phyloP scores from a whole-genome alignment of 1,140 invertebrate species.

The Drosophila ironensis region DNA sequence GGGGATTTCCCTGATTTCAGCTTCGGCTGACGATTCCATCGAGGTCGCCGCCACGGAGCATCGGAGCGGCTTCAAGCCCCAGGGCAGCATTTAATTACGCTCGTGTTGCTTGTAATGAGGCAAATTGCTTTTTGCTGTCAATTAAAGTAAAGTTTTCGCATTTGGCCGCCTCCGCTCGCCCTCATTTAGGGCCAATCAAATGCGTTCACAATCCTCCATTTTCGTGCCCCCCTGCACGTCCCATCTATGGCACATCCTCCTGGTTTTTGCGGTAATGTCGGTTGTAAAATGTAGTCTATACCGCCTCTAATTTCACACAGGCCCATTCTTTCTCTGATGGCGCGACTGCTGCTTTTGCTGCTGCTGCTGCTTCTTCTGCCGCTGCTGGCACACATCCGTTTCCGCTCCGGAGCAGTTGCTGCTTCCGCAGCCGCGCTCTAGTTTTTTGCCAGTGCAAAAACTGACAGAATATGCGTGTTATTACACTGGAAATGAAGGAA shows the following conservation, averaged over 20 bases:
- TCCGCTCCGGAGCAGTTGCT: slow-evolving; percentile 54
- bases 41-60: slow-evolving; percentile 32
- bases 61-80: slow-evolving; percentile 26
- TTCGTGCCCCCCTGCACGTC: too few species aligned
- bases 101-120: slow-evolving; percentile 75
- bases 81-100: slow-evolving; percentile 72
- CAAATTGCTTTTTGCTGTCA: slow-evolving; percentile 79
- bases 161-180: slow-evolving; percentile 28
- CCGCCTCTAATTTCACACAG: slow-evolving; percentile 31
- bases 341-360: neutral
- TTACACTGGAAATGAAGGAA: neutral
- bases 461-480: slow-evolving; percentile 30
- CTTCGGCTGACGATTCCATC: slow-evolving; percentile 39
- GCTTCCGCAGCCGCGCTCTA: slow-evolving; percentile 43
- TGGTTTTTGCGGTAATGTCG: slow-evolving; percentile 53
- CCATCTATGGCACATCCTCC: neutral
- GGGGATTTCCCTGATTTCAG: slow-evolving; percentile 30
- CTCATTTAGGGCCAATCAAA: slow-evolving; percentile 64
- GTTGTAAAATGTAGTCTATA: slow-evolving; percentile 52
- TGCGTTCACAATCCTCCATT: slow-evolving; percentile 7
- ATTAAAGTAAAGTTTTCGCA: slow-evolving; percentile 77
- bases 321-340: slow-evolving; percentile 6
- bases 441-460: slow-evolving; percentile 50
- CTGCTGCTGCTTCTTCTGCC: neutral
- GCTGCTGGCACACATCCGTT: slow-evolving; percentile 44